Base-by-base conservation (phyloP, 2,797 vertebrate genomes). In the Xenentodon cancila region DNA sequence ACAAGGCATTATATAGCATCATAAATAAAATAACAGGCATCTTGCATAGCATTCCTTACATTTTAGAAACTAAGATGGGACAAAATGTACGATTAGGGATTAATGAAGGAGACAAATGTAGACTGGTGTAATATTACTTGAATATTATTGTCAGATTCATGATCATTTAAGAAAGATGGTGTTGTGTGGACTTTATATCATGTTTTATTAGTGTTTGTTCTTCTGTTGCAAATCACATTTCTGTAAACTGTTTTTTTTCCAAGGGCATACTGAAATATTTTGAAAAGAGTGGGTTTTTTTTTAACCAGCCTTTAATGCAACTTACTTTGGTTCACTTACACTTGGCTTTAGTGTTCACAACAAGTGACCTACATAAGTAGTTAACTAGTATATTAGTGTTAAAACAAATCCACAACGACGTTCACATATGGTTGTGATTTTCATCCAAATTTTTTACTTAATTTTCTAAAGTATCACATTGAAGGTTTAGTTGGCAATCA, bases 121-220 rank as follows among this genome's bases (percentile, higher is more conserved):
- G 25, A 32, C 43, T 40, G 44, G 40, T 7, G 16, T 61, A 42
- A 17, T 53, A 43, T 44, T 42, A 68, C 34, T 46, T 68, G 53
- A 71, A 51, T 44, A 56, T 64, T 0, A 59, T 62, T 61, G 52
- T 64, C 40, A 46, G 46, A 57, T 42, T 12, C 64, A 48, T 66
- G 19, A 63, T 62, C 32, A 19, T 57, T 68, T 43, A 42, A 8
- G 60, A 46, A 15, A 18, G 44, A 1, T 51, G 59, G 21, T 53
- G 20, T 51, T 9, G 3, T 48, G 18, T 34, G 19, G 40, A 4
- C 18, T 25, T 37, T 3, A 32, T 13, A 9, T 37, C 34, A 37
- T 51, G 53, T 8, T 32, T 46, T n/a, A 9, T 34, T 0, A 16
- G 37, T 40, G 13, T 7, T 6, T 2, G 12, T 53, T 15, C 7